Evolutionary conservation across 2,113 vertebrate species (phyloP).

Genomic region (Sebastes fasciatus): DNA sequence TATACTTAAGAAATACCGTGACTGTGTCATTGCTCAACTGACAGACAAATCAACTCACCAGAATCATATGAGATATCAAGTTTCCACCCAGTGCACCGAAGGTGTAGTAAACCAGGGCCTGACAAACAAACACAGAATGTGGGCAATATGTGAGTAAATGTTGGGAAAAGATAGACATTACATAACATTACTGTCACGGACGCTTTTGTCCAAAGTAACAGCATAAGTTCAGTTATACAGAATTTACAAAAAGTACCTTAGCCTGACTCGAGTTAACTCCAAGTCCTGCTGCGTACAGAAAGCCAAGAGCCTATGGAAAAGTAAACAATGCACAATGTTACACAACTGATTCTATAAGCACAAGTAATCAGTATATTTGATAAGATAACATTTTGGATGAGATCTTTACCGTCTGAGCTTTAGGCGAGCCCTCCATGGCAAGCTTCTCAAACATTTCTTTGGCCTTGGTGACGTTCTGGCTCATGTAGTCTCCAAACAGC

Average conservation of each 20-base stretch:
- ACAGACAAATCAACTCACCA: slow-evolving; percentile 86
- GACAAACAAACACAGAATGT: slow-evolving; percentile 23
- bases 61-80: slow-evolving; percentile 95
- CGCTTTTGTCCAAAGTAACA: neutral
- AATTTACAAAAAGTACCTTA: slow-evolving; percentile 88
- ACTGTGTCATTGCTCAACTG: neutral
- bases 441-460: slow-evolving; percentile 94
- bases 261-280: slow-evolving; percentile 98
- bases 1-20: neutral
- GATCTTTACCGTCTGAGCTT: slow-evolving; percentile 91
- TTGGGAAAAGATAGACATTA: neutral
- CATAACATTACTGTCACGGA: neutral
- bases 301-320: slow-evolving; percentile 91
- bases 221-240: neutral
- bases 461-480: slow-evolving; percentile 90
- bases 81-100: slow-evolving; percentile 98
- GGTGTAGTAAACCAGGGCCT: slow-evolving; percentile 98
- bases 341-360: neutral
- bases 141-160: neutral
- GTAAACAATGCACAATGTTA: slow-evolving; percentile 8
- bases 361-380: neutral
- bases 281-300: slow-evolving; percentile 95
- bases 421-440: slow-evolving; percentile 93
- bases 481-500: slow-evolving; percentile 94
- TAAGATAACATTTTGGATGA: neutral